Evolutionary conservation across 2,113 vertebrate genomes (phyloP).

Genomic region (Monopterus albus): DNA sequence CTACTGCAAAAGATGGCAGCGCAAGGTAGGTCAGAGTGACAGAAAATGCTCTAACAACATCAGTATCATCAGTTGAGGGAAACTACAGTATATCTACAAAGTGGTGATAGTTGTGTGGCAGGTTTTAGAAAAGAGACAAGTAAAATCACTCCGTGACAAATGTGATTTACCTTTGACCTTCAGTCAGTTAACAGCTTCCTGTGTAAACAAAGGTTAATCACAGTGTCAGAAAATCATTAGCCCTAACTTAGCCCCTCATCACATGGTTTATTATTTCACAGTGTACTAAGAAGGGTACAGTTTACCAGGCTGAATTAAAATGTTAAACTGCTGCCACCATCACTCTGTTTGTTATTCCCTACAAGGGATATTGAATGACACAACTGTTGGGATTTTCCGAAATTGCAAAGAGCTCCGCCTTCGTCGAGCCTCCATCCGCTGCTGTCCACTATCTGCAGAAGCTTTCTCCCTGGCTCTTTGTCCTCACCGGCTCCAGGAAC

Average conservation of each 20-base stretch:
- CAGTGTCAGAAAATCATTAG: neutral
- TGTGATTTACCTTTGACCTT: neutral
- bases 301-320: conserved; percentile 32
- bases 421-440: conserved; percentile 88
- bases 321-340: conserved; percentile 22
- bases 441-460: conserved; percentile 88
- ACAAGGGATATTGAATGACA: conserved; percentile 91
- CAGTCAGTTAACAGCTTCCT: neutral
- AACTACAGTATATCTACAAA: neutral
- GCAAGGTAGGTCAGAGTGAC: conserved; percentile 83
- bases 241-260: neutral
- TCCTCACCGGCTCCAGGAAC: conserved; percentile 92
- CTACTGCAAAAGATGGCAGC: conserved; percentile 89
- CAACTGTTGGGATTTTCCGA: conserved; percentile 92
- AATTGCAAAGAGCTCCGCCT: conserved; percentile 88
- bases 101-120: neutral
- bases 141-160: neutral
- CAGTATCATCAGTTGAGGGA: neutral
- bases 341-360: conserved; percentile 50
- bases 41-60: neutral
- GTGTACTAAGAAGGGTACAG: neutral
- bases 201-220: neutral
- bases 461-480: conserved; percentile 92
- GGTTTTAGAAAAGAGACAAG: neutral
- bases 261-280: conserved; percentile 1